Conservation (phyloP, 1,140 invertebrate species). For the Aphaenogaster floridana region DNA sequence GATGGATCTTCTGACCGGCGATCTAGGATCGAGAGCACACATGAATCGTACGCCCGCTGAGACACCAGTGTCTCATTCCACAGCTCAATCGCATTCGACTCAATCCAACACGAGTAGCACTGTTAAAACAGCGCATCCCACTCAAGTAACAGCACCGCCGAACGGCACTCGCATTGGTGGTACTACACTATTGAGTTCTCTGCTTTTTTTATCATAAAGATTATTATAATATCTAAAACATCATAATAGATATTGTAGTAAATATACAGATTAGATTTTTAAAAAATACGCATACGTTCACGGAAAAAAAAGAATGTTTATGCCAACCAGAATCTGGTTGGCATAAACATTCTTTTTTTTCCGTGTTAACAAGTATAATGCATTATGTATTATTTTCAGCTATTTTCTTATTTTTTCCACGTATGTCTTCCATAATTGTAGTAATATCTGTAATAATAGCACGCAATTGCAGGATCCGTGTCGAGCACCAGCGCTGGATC, state of each 20-base stretch:
- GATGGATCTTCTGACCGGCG: constrained; percentile 85
- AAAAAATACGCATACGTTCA: neutral
- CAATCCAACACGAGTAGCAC: constrained; percentile 82
- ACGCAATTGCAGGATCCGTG: constrained; percentile 79
- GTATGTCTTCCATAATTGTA: neutral
- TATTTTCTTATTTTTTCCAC: neutral
- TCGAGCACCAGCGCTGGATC: constrained; percentile 84
- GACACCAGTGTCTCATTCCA: constrained; percentile 81
- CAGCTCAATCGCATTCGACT: constrained; percentile 77
- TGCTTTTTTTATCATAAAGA: neutral
- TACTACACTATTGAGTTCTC: constrained; percentile 48
- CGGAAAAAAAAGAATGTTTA: no score
- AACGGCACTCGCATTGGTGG: constrained; percentile 69
- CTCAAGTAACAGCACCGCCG: constrained; percentile 77
- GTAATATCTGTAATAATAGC: neutral
- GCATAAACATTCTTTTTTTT: no score
- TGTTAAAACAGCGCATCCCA: constrained; percentile 77
- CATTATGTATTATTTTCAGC: neutral
- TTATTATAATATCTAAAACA: neutral
- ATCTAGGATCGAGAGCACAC: constrained; percentile 82
- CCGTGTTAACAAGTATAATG: neutral
- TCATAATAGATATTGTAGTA: neutral
- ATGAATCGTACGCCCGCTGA: constrained; percentile 83
- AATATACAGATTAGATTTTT: neutral
- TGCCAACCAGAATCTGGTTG: no score